phyloP scores from a whole-genome alignment of 2,888 invertebrate genomes.

The Vannuccia rotundouncinata region DNA sequence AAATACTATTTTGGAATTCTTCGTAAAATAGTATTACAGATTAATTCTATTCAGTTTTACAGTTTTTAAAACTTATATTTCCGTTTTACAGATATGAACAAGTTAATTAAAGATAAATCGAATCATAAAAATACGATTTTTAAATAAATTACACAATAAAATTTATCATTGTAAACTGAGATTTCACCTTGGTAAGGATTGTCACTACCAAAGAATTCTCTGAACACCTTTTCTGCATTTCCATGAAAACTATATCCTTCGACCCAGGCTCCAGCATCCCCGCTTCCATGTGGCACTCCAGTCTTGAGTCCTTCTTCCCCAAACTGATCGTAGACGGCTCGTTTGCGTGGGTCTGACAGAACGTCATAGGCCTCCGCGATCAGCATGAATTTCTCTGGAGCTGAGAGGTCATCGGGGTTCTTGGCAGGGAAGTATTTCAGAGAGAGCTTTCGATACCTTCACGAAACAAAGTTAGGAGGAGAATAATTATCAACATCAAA shows the following conservation, averaged over 20 bases:
- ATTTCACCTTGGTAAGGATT: constrained; percentile 66
- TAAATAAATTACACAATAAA: too few relatives aligned
- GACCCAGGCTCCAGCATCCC: constrained; percentile 53
- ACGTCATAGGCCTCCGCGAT: constrained; percentile 57
- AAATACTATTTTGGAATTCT: too few relatives aligned
- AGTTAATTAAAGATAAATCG: too few relatives aligned
- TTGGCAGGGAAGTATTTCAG: constrained; percentile 56
- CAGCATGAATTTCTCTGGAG: constrained; percentile 48
- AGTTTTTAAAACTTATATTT: too few relatives aligned
- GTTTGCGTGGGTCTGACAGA: constrained; percentile 54
- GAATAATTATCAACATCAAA: too few relatives aligned
- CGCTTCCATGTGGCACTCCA: constrained; percentile 66
- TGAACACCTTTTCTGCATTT: constrained; percentile 59
- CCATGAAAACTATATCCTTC: constrained; percentile 67
- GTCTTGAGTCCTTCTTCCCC: constrained; percentile 78
- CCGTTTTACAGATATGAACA: too few relatives aligned
- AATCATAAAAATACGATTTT: too few relatives aligned
- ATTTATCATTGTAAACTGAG: too few relatives aligned
- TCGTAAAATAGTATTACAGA: too few relatives aligned
- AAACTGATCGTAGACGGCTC: constrained; percentile 76
- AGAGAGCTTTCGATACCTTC: constrained; percentile 55
- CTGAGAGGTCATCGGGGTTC: constrained; percentile 49
- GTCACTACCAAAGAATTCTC: constrained; percentile 72
- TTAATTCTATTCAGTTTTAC: too few relatives aligned
- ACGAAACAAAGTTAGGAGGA: too few relatives aligned